Conservation (phyloP, 92 coral and sea anemone genomes). For the Ricordea florida region DNA sequence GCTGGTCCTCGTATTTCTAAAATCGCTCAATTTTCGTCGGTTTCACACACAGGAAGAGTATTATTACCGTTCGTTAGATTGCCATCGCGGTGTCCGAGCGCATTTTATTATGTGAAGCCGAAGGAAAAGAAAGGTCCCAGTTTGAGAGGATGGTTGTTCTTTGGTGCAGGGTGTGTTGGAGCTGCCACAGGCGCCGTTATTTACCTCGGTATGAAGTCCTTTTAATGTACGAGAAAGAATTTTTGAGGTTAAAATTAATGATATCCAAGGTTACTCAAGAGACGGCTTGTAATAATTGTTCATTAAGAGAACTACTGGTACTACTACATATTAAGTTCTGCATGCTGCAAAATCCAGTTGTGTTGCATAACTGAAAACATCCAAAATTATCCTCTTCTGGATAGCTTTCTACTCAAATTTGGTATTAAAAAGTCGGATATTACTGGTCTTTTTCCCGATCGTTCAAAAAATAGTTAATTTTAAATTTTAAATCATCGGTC, state of each 20-base stretch:
- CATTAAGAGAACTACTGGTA: background rate
- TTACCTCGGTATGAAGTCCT: conserved; percentile 84
- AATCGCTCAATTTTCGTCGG: conserved; percentile 5
- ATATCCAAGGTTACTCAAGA: background rate
- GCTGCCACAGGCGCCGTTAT: conserved; percentile 62
- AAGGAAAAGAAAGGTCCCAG: conserved; percentile 95
- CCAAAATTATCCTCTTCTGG: no score
- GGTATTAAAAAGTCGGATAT: no score
- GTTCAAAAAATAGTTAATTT: no score
- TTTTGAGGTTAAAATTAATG: background rate
- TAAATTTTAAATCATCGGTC: no score
- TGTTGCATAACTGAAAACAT: no score
- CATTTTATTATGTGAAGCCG: conserved; percentile 89
- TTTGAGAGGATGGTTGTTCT: conserved; percentile 71
- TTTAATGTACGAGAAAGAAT: no score
- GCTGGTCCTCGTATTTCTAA: background rate
- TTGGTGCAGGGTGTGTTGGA: conserved; percentile 66
- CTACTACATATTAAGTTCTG: no score
- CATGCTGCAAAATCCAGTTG: background rate
- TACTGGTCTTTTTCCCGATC: no score
- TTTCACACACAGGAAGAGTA: background rate
- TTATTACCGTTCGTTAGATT: conserved; percentile 10
- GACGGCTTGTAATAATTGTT: background rate
- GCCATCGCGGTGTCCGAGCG: conserved; percentile 64
- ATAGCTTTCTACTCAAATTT: no score